phyloP scores from a whole-genome alignment of 2,888 invertebrate genomes.

The Melitaea athalia region DNA sequence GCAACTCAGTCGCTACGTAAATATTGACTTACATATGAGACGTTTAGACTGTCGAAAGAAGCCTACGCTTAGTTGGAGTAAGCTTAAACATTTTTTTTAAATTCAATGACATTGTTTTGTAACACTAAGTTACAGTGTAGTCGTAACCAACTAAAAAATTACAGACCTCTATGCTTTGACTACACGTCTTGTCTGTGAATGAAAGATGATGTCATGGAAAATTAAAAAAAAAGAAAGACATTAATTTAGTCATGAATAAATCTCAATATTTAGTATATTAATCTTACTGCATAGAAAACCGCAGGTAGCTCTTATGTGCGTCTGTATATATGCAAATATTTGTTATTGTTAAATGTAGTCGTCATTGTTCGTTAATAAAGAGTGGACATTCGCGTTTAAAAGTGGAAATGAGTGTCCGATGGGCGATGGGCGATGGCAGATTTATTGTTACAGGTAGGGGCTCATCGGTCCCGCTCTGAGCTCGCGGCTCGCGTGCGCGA shows the following conservation, averaged over 20 bases:
- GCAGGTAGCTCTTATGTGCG: not conserved
- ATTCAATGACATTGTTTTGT: not conserved
- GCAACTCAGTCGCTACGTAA: slow-evolving; percentile 56
- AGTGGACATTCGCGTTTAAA: slow-evolving; percentile 40
- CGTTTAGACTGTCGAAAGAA: slow-evolving; percentile 35
- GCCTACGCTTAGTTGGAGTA: not conserved
- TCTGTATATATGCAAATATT: slow-evolving; percentile 11
- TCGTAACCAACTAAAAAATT: no score
- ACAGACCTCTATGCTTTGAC: no score
- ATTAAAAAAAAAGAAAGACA: no score
- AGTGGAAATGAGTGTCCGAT: slow-evolving; percentile 43
- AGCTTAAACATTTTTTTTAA: not conserved
- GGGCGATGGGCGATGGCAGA: slow-evolving; percentile 40
- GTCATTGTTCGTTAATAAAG: slow-evolving; percentile 39
- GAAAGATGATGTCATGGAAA: no score
- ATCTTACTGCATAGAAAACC: not conserved
- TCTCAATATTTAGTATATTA: not conserved
- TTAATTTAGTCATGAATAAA: not conserved
- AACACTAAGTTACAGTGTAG: no score
- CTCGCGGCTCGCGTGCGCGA: slow-evolving; percentile 69
- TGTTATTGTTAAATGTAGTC: slow-evolving; percentile 22
- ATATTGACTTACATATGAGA: slow-evolving; percentile 45
- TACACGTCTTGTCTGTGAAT: no score
- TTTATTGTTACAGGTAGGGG: slow-evolving; percentile 51
- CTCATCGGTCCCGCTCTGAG: slow-evolving; percentile 48